phyloP scores from a whole-genome alignment of 2,113 vertebrate genomes.

The Takifugu flavidus region DNA sequence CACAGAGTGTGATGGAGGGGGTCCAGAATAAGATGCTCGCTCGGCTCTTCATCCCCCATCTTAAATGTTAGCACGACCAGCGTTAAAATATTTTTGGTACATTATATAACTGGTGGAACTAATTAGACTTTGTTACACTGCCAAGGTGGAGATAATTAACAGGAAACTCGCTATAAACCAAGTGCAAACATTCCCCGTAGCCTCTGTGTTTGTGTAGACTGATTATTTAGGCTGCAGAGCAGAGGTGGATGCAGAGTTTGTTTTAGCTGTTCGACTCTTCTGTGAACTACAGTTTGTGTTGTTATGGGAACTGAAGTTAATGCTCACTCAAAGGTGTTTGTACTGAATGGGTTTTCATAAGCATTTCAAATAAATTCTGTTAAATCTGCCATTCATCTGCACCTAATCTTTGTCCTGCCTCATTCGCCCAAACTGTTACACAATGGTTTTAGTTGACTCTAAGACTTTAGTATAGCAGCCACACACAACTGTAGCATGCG shows the following conservation, averaged over 20 bases:
- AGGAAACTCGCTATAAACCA: neutral
- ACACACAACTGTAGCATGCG: no score
- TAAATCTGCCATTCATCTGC: neutral
- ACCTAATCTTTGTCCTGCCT: neutral
- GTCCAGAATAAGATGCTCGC: no score
- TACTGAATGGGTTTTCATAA: neutral
- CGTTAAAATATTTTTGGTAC: neutral
- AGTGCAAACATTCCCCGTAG: neutral
- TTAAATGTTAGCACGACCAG: neutral
- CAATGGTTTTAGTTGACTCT: neutral
- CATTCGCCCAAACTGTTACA: neutral
- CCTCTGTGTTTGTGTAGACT: neutral
- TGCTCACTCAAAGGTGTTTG: neutral
- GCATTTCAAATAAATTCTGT: neutral
- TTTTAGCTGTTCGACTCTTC: neutral
- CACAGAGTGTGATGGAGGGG: no score
- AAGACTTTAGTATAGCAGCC: no score
- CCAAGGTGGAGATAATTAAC: neutral
- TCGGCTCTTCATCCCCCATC: no score
- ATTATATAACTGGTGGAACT: neutral
- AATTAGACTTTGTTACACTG: neutral
- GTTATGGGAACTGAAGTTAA: neutral
- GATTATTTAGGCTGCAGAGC: neutral
- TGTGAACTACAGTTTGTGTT: neutral
- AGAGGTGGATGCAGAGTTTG: neutral